Evolutionary conservation across 2,113 vertebrate species (phyloP).

Genomic region (Ahaetulla prasina): DNA sequence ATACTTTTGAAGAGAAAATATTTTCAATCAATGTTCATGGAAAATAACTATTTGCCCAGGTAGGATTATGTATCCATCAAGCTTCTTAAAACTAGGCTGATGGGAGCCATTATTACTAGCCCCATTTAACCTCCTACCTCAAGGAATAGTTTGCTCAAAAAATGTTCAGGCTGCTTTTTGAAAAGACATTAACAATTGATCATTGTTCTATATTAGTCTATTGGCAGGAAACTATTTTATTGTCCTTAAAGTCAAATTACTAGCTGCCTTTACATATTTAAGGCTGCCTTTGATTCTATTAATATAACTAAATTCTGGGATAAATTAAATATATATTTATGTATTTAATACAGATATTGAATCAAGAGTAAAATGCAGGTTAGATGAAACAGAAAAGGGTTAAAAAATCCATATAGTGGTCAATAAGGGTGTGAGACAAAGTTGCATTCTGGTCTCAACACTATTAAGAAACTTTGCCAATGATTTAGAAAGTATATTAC

Average conservation of each 20-base stretch:
- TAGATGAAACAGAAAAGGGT: not conserved
- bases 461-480: not conserved
- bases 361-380: not conserved
- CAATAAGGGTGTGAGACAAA: not conserved
- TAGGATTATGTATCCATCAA: not conserved
- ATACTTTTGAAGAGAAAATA: not conserved
- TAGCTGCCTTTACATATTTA: not conserved
- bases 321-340: not conserved
- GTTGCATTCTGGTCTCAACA: not conserved
- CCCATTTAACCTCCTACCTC: not conserved
- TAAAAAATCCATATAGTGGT: not conserved
- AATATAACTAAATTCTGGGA: not conserved
- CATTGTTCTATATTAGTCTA: not conserved
- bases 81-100: not conserved
- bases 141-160: not conserved
- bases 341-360: not conserved
- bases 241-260: not conserved
- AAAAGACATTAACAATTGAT: not conserved
- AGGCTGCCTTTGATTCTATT: not conserved
- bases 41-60: not conserved
- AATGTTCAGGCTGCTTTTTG: not conserved
- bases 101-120: not conserved
- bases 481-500: not conserved
- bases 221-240: not conserved
- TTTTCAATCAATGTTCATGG: not conserved